These are phyloP conservation scores for Buathra laborator DNA, from an alignment of 2,888 invertebrate species.

Conservation along the genomic window DNA sequence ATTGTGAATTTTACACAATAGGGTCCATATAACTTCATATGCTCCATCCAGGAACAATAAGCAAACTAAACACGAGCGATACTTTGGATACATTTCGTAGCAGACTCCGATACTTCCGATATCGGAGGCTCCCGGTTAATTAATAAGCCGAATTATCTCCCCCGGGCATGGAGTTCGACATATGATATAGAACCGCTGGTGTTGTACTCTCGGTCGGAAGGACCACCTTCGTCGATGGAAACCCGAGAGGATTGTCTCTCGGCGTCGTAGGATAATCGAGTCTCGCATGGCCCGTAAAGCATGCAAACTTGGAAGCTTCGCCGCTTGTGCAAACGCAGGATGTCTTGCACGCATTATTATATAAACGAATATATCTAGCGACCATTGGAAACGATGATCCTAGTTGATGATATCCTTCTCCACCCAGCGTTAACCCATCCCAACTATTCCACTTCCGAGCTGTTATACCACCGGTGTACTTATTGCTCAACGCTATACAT, in stretches of 20 bases:
- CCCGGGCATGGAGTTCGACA: slow-evolving; percentile 37
- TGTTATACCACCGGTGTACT: slow-evolving; percentile 43
- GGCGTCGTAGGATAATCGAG: slow-evolving; percentile 72
- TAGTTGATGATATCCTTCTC: slow-evolving; percentile 27
- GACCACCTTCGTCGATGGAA: slow-evolving; percentile 49
- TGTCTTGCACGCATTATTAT: slow-evolving; percentile 1
- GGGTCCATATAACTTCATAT: no score
- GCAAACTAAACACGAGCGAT: no score
- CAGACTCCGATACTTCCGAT: neutral
- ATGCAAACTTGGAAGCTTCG: slow-evolving; percentile 63
- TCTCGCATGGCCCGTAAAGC: slow-evolving; percentile 76
- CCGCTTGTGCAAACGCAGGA: slow-evolving; percentile 6
- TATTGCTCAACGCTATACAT: slow-evolving; percentile 57
- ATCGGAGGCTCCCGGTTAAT: slow-evolving; percentile 53
- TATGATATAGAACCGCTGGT: slow-evolving; percentile 39
- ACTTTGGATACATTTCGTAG: slow-evolving; percentile 1
- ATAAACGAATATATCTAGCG: slow-evolving; percentile 23
- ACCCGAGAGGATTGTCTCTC: slow-evolving; percentile 74
- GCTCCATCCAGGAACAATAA: no score
- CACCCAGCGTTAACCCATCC: slow-evolving; percentile 1
- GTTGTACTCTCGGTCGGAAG: slow-evolving; percentile 16
- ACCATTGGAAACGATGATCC: slow-evolving; percentile 32
- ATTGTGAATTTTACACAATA: no score
- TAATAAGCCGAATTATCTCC: slow-evolving; percentile 63
- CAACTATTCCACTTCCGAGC: slow-evolving; percentile 32